These are phyloP conservation scores for Neelides sp. DNA, from an alignment of 1,140 invertebrate genomes.

Conservation along the genomic window DNA sequence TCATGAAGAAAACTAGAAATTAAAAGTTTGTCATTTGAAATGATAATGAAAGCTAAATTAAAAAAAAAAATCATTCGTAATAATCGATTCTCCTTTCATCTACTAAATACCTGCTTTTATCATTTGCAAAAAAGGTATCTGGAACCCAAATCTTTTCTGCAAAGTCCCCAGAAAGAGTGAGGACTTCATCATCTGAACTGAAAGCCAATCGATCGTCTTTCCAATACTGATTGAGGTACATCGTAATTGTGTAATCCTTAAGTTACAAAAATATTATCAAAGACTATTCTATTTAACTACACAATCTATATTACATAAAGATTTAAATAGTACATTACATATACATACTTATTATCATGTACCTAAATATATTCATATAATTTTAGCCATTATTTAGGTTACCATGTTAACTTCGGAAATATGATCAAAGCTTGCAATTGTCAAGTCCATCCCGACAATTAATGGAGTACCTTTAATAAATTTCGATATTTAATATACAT, in stretches of 20 bases:
- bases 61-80: background rate
- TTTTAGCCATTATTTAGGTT: conserved; percentile 38
- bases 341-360: too few species aligned
- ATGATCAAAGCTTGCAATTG: conserved; percentile 92
- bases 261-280: too few species aligned
- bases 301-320: too few species aligned
- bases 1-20: conserved; percentile 79
- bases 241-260: conserved; percentile 97
- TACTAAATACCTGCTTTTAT: conserved; percentile 83
- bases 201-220: conserved; percentile 88
- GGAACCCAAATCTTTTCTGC: conserved; percentile 98
- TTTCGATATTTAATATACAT: too few species aligned
- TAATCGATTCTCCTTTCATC: background rate
- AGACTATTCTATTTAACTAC: too few species aligned
- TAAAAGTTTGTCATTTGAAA: background rate
- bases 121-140: conserved; percentile 96
- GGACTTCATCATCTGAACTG: conserved; percentile 58
- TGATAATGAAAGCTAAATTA: background rate
- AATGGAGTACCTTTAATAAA: conserved; percentile 66
- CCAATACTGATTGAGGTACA: conserved; percentile 99
- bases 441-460: conserved; percentile 88
- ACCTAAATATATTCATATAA: too few species aligned
- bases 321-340: too few species aligned
- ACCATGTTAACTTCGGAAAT: conserved; percentile 99
- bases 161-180: conserved; percentile 92